phyloP scores from a whole-genome alignment of 2,797 vertebrate species.

The Trachurus trachurus region DNA sequence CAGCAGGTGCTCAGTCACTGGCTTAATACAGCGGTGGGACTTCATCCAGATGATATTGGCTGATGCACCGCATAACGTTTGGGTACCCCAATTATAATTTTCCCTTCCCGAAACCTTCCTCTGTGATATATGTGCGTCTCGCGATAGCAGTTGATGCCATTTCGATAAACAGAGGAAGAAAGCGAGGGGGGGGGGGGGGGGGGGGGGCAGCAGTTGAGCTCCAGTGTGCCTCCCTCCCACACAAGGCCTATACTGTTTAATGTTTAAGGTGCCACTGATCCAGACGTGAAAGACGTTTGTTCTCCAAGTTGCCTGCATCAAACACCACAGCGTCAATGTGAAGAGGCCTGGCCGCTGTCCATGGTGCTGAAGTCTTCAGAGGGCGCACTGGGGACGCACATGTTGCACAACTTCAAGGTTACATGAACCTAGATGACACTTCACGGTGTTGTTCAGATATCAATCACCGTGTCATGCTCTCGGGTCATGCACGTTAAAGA shows the following conservation, averaged over 20 bases:
- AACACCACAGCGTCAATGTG: not conserved
- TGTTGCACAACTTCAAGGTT: not conserved
- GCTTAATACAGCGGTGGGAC: constrained; percentile 76
- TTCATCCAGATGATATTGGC: constrained; percentile 77
- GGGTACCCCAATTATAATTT: constrained; percentile 56
- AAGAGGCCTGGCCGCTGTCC: constrained; percentile 47
- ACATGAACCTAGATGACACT: not conserved
- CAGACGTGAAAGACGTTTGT: constrained; percentile 20
- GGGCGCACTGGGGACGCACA: not conserved
- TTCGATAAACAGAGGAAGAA: constrained; percentile 54
- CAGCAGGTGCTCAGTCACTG: constrained; percentile 83
- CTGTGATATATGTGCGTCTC: constrained; percentile 52
- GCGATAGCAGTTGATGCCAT: constrained; percentile 52
- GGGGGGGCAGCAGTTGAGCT: constrained; percentile 25
- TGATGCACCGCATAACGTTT: constrained; percentile 53
- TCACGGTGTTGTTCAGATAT: rapidly evolving
- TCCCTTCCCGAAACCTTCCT: constrained; percentile 63
- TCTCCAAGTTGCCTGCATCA: constrained; percentile 2
- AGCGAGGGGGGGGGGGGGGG: not conserved
- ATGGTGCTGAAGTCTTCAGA: constrained; percentile 59
- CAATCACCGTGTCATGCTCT: not conserved
- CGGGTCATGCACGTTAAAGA: not conserved
- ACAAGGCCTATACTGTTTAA: constrained; percentile 36
- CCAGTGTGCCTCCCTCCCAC: constrained; percentile 52
- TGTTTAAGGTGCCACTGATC: constrained; percentile 36